Base-by-base conservation (phyloP, 2,888 invertebrate species). In the Sclerodermus sp. region DNA sequence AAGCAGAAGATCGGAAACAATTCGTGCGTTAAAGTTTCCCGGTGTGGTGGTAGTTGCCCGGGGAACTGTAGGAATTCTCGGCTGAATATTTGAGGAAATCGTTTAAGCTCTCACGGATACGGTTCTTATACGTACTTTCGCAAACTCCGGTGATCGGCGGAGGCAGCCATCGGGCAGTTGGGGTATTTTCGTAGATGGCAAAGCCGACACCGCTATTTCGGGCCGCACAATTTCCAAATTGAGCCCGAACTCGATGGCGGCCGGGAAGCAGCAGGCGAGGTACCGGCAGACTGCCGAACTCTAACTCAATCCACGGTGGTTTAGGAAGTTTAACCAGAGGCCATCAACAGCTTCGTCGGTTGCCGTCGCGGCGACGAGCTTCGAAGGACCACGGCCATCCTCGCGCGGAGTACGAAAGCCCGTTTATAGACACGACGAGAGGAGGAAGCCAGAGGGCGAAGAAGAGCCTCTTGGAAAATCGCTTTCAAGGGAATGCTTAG, bases 251-350 rank as follows among this genome's bases (percentile, higher is more conserved):
- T 46, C 30, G 51, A 23, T 8, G 23, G 23, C 57, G 51, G 45
- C 37, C 4, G 23, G 4, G 23, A 8, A 23, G 23, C 23, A 49
- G 55, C 45, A 12, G 37, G 32, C 41, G 41, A 47, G 45, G 56
- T 46, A 45, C 49, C 51, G 8, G 49, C 57, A 58, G 62, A 49
- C 54, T 55, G 52, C 54, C 49, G 53, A 66, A 66, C 60, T 66
- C 64, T 64, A 68, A 66, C 68, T 68, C 66, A 57, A 65, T 62
- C 57, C 60, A 47, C 47, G 42, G 58, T 45, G 56, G 64, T 67
- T 51, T 62, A 54, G 59, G 55, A 71, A 68, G 70, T 71, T 70
- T 66, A 62, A 62, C 64, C 67, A 63, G 63, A 66, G 64, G 64
- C 71, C 68, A 68, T 68, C 64, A 63, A 67, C 61, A 64, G 58